A percentile compares a stretch with the other conserved stretches of the same genome.
These are phyloP conservation scores for Pleuronectes platessa DNA, from an alignment of 2,113 vertebrate species.

Conservation along the genomic window DNA sequence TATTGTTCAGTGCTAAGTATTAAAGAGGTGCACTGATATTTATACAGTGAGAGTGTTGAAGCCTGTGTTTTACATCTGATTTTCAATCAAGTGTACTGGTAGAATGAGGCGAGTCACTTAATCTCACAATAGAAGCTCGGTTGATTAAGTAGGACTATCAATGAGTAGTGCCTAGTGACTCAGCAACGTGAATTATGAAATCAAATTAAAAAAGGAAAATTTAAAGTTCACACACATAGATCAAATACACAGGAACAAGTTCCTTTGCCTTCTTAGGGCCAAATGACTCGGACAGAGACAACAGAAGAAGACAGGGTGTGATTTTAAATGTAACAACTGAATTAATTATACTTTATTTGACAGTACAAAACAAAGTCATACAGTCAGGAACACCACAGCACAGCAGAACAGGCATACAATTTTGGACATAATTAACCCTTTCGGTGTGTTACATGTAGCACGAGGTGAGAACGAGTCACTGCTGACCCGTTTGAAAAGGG, in stretches of 20 bases:
- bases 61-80: no score
- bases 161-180: no score
- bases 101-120: no score
- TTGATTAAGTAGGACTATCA: no score
- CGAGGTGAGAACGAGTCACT: slow-evolving; percentile 41
- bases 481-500: slow-evolving; percentile 17
- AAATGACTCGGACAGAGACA: no score
- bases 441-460: slow-evolving; percentile 58
- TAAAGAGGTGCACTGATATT: background rate
- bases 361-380: slow-evolving; percentile 73
- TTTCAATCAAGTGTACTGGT: no score
- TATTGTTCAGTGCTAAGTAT: background rate
- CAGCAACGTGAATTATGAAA: no score
- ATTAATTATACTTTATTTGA: slow-evolving; percentile 69
- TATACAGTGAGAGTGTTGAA: background rate
- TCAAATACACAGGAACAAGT: background rate
- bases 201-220: no score
- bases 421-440: slow-evolving; percentile 58
- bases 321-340: slow-evolving; percentile 25
- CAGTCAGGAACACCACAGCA: slow-evolving; percentile 67
- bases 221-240: no score
- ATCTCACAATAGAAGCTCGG: no score
- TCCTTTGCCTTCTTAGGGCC: background rate
- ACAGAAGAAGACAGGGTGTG: background rate
- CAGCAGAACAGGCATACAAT: slow-evolving; percentile 69